Conservation (phyloP, 2,113 vertebrate genomes). For the Lycaon pictus region DNA sequence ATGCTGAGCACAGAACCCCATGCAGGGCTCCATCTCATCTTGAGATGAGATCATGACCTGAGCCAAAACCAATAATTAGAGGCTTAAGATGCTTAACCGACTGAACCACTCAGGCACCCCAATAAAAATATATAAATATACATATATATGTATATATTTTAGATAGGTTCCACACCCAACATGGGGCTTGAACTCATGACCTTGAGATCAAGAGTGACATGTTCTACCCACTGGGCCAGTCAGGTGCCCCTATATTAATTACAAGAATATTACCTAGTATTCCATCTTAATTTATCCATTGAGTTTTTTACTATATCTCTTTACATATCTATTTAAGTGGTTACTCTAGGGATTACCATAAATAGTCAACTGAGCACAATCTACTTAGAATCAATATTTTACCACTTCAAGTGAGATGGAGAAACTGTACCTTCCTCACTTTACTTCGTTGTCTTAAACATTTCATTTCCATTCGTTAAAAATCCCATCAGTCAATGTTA, state of each 20-base stretch:
- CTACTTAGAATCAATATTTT: conserved; percentile 20
- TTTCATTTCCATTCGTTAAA: not conserved
- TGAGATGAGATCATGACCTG: not conserved
- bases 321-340: not conserved
- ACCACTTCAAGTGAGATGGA: not conserved
- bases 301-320: not conserved
- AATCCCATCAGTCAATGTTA: not conserved
- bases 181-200: not conserved
- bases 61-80: too few relatives aligned
- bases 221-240: not conserved
- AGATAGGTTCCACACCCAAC: not conserved
- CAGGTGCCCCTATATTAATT: not conserved
- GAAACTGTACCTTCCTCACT: not conserved
- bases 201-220: not conserved
- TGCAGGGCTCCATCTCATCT: not conserved
- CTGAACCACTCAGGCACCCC: too few relatives aligned
- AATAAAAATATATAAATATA: not conserved
- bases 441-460: not conserved
- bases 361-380: not conserved
- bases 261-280: not conserved
- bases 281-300: not conserved
- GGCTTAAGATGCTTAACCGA: too few relatives aligned
- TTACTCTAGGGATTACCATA: not conserved
- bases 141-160: not conserved
- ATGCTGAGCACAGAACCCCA: not conserved